Evolutionary conservation across 2,888 invertebrate genomes (phyloP).

Genomic region (Drosophila algonquin): DNA sequence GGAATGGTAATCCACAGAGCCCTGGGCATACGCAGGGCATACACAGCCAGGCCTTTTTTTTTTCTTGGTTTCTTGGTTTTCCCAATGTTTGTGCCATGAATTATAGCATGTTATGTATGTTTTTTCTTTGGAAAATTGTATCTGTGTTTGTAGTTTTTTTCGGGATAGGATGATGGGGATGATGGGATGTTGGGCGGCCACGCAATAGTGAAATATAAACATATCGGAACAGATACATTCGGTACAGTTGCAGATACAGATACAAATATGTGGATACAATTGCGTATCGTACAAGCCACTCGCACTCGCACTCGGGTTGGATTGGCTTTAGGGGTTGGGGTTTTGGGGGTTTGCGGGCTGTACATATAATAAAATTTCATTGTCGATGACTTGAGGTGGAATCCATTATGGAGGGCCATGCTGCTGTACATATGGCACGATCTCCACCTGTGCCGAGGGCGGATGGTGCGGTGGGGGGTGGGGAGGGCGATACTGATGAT

Average conservation of each 20-base stretch:
- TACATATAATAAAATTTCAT: slow-evolving; percentile 67
- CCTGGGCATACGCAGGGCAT: slow-evolving; percentile 9
- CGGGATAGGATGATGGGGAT: background rate
- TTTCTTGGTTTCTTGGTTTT: background rate
- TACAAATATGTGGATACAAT: slow-evolving; percentile 44
- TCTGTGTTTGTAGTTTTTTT: slow-evolving; percentile 17
- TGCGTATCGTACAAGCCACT: slow-evolving; percentile 46
- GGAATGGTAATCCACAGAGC: slow-evolving; percentile 3
- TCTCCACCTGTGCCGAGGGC: background rate
- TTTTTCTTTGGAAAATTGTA: slow-evolving; percentile 49
- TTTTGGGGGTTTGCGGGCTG: slow-evolving; percentile 11
- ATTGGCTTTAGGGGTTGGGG: too few species aligned
- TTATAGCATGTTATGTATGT: slow-evolving; percentile 55
- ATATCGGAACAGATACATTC: slow-evolving; percentile 57
- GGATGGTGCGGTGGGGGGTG: background rate
- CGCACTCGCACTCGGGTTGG: slow-evolving; percentile 13
- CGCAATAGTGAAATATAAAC: slow-evolving; percentile 58
- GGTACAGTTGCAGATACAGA: slow-evolving; percentile 10
- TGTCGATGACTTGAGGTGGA: slow-evolving; percentile 60
- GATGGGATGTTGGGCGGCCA: background rate
- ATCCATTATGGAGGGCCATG: slow-evolving; percentile 22
- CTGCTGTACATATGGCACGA: slow-evolving; percentile 19
- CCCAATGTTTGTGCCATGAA: slow-evolving; percentile 45
- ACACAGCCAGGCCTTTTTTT: background rate
- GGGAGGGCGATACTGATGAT: slow-evolving; percentile 12